Evolutionary conservation across 2,113 vertebrate species (phyloP).

Genomic region (Nothobranchius kuhntae): DNA sequence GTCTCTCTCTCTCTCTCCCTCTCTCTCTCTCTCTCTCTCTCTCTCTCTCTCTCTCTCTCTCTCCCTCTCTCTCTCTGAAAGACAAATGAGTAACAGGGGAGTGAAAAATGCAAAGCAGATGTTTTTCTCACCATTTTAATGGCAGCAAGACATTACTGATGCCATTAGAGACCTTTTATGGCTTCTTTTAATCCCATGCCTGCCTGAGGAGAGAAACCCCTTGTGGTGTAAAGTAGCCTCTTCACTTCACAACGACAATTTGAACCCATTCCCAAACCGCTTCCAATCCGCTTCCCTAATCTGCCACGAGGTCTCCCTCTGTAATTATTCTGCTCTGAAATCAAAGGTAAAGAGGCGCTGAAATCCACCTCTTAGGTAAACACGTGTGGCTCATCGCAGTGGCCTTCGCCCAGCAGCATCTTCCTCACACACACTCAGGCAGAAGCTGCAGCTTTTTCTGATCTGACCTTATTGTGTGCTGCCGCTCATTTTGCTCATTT

Average conservation of each 20-base stretch:
- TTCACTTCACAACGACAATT: conserved; percentile 92
- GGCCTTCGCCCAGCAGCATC: conserved; percentile 32
- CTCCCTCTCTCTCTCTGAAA: conserved; percentile 58
- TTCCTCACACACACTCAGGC: conserved; percentile 25
- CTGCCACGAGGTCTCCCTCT: conserved; percentile 87
- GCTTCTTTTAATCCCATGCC: conserved; percentile 92
- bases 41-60: too few species aligned
- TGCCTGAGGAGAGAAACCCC: conserved; percentile 87
- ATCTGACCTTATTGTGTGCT: background rate
- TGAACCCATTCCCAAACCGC: conserved; percentile 93
- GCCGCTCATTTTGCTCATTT: conserved; percentile 33
- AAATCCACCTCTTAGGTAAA: conserved; percentile 79
- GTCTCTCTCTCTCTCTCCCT: conserved; percentile 52
- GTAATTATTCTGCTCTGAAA: conserved; percentile 73
- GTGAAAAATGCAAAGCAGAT: conserved; percentile 83
- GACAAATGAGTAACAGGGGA: conserved; percentile 77
- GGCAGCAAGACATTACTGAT: conserved; percentile 88
- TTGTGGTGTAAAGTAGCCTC: conserved; percentile 90
- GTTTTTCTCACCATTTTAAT: conserved; percentile 79
- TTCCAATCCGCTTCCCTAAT: conserved; percentile 93
- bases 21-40: conserved; percentile 64
- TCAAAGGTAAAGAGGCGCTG: conserved; percentile 87
- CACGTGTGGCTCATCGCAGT: conserved; percentile 74
- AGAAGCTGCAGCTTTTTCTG: conserved; percentile 8
- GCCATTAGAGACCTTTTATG: conserved; percentile 94